Evolutionary conservation across 2,797 vertebrate genomes (phyloP).

Genomic region (Lateolabrax maculatus): DNA sequence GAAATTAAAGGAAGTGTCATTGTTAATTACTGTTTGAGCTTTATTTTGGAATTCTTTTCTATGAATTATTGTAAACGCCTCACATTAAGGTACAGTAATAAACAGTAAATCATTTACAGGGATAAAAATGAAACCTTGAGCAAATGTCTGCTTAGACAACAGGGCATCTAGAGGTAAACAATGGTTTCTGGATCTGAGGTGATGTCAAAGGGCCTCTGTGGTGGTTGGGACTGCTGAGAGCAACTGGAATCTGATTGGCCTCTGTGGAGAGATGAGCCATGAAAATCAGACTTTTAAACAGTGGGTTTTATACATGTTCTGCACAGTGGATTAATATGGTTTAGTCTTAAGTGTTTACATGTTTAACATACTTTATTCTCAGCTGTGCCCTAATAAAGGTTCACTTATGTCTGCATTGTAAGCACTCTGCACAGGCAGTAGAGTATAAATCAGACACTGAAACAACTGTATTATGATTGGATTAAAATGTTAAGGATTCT

Average conservation of each 20-base stretch:
- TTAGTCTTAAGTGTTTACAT: constrained; percentile 6
- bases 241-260: constrained; percentile 29
- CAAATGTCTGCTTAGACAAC: neutral
- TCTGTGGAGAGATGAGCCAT: constrained; percentile 18
- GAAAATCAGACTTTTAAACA: neutral
- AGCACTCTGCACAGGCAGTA: neutral
- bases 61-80: fast-evolving
- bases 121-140: neutral
- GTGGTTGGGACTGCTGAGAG: constrained; percentile 16
- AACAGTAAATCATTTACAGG: too few species aligned
- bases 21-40: constrained; percentile 47
- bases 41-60: constrained; percentile 12
- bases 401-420: neutral
- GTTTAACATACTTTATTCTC: constrained; percentile 6
- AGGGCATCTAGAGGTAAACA: neutral
- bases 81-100: neutral
- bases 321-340: neutral
- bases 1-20: constrained; percentile 70
- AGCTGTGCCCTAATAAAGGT: constrained; percentile 4
- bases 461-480: neutral
- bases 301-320: neutral
- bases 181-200: neutral
- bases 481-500: neutral
- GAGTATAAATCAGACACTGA: neutral
- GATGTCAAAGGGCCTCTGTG: neutral